phyloP scores from a whole-genome alignment of 2,888 invertebrate genomes.

The Andrena fulva region DNA sequence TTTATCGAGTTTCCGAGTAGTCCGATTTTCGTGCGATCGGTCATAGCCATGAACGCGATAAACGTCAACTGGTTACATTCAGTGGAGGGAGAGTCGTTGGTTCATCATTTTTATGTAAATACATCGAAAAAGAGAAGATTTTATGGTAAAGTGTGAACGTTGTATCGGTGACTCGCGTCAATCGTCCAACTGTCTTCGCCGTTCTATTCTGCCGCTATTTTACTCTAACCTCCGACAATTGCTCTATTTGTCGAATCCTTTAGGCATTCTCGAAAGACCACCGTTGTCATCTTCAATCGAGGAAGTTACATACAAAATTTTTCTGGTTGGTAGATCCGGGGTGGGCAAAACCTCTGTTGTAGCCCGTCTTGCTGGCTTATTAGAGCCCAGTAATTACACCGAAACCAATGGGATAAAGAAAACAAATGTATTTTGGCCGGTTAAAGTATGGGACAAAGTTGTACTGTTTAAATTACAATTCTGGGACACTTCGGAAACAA shows the following conservation, averaged over 20 bases:
- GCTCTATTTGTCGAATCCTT: slow-evolving; percentile 8
- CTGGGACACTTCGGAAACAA: slow-evolving; percentile 87
- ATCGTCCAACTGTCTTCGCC: too few relatives aligned
- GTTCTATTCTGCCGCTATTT: background rate
- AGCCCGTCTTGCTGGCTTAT: slow-evolving; percentile 85
- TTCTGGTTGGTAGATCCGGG: slow-evolving; percentile 86
- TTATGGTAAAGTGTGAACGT: slow-evolving; percentile 70
- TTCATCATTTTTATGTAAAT: slow-evolving; percentile 78
- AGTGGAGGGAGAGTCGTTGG: slow-evolving; percentile 76
- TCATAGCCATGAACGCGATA: slow-evolving; percentile 67
- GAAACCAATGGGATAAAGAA: slow-evolving; percentile 86
- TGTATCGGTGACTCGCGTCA: too few relatives aligned
- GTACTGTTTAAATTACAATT: slow-evolving; percentile 86
- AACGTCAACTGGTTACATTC: slow-evolving; percentile 79
- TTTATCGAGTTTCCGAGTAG: background rate
- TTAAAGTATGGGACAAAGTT: slow-evolving; percentile 86
- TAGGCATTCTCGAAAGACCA: slow-evolving; percentile 86
- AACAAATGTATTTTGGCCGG: slow-evolving; percentile 87
- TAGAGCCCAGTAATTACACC: slow-evolving; percentile 80
- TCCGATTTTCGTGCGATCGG: background rate
- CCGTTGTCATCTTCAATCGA: slow-evolving; percentile 85
- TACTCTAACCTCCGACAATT: background rate
- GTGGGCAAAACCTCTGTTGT: slow-evolving; percentile 86
- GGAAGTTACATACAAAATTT: slow-evolving; percentile 87
- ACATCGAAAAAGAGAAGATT: slow-evolving; percentile 76